Evolutionary conservation across 2,113 vertebrate species (phyloP), one percentile per base, ranked within the genome.

Genomic region (Colossoma macropomum): DNA sequence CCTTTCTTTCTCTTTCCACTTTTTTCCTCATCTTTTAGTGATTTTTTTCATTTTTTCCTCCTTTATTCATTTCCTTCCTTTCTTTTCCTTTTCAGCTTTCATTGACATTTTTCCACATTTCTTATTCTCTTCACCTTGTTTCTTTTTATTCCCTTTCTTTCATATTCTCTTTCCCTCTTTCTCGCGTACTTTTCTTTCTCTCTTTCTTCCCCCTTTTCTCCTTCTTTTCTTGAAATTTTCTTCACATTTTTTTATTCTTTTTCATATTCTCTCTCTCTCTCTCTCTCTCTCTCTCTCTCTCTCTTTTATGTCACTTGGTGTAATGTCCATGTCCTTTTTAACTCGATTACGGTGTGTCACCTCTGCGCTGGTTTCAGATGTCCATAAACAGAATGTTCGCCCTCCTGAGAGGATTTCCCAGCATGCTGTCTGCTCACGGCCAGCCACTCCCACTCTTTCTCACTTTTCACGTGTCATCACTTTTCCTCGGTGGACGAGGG

Each of bases 391-490:
- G 73, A 5, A 62, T 48, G 32, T 79, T 85, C 34, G 32, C 82
- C 75, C 84, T 86, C 54, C 84, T 91, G 85, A 80, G 82, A 91
- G 87, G 79, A 80, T 75, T 84, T 89, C 41, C 84, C 75, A 77
- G 83, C 83, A 81, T 85, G 90, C 75, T 68, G 21, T 32, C n/a
- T 86, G 89, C 75, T 75, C 59, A 60, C 68, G 59, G 2, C 79
- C 63, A 4, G 4, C 82, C 87, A 68, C 82, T 76, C 69, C 41
- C 28, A 45, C 72, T n/a, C 48, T 17, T 68, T 76, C 82, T 69
- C 70, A 75, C 90, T 91, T 91, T 89, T 90, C 90, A 91, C 52
- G 30, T 87, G 86, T 86, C 88, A 90, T 93, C 91, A 90, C 85
- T 88, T 90, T 88, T 84, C 75, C 85, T 89, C 87, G 82, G 77